These are phyloP conservation scores for Distichodus sexfasciatus DNA, from an alignment of 2,797 vertebrate species.

Conservation along the genomic window DNA sequence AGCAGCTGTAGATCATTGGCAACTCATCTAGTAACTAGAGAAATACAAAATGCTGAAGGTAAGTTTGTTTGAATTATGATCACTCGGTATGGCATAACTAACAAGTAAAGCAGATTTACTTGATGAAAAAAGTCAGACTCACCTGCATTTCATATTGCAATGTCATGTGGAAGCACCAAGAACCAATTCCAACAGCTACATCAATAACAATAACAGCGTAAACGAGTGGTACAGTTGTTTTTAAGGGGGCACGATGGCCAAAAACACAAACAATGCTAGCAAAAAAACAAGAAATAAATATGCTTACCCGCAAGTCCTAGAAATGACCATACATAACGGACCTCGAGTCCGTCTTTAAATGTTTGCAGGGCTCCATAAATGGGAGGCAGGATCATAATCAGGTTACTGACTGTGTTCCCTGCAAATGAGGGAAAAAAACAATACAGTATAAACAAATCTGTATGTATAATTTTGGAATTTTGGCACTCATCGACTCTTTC, in stretches of 20 bases:
- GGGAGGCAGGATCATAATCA: conserved; percentile 98
- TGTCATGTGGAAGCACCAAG: conserved; percentile 99
- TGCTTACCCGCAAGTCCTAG: conserved; percentile 87
- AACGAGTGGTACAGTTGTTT: background rate
- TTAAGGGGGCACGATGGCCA: no score
- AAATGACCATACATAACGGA: conserved; percentile 89
- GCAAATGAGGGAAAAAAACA: no score
- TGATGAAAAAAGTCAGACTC: conserved; percentile 46
- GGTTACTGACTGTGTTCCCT: conserved; percentile 99
- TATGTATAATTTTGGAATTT: no score
- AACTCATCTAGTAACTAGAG: conserved; percentile 94
- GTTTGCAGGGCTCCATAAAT: conserved; percentile 90
- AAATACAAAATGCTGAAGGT: conserved; percentile 40
- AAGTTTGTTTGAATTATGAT: background rate
- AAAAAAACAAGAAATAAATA: no score
- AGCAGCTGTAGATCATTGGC: conserved; percentile 99
- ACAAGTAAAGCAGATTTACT: background rate
- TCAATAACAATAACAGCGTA: conserved; percentile 47
- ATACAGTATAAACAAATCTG: no score
- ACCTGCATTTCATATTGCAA: conserved; percentile 99
- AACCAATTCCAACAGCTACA: conserved; percentile 93
- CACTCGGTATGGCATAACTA: background rate
- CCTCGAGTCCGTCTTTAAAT: conserved; percentile 86
- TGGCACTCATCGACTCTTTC: no score
- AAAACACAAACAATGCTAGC: no score